Base-by-base conservation (phyloP, 2,113 vertebrate genomes). In the Alosa alosa region DNA sequence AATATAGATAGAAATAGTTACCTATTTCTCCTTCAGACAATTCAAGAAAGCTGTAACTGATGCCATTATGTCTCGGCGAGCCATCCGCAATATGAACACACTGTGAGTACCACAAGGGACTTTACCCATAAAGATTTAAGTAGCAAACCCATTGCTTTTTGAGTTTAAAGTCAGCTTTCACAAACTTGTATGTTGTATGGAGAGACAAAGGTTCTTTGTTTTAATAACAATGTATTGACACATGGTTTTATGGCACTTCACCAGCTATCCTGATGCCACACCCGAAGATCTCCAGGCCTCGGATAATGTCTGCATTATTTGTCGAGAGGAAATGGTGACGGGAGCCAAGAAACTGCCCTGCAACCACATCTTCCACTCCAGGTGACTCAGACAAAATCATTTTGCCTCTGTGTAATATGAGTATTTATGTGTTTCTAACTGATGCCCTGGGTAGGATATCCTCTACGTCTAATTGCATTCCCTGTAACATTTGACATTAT, bases 321-420 rank as follows among this genome's bases (percentile, higher is more conserved):
- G 98, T 91, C 94, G 98, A 0, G 98, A 99, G 89, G 98, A 99
- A 92, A 99, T 99, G 98, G 96, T 99, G 89, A 97, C 96, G 0
- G 97, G 98, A 0, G 98, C 98, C 84, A 99, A 99, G 91, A 97
- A 97, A 20, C 91, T 99, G 60, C 98, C 98, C 0, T 99, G 98
- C 90, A 99, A 98, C 91, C 98, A 99, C 95, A 99, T 99, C 88
- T 99, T 99, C 94, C 98, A 99, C 89, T 98, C 98, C 89, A 99
- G 98, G 98, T 98, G 55, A 15, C 39, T 52, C 18, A 44, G 10
- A 64, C 4, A 22, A 20, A 22, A 46, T 11, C n/a, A 68, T 68
- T 17, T 44, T 52, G 75, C 13, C 4, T 84, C 25, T 31, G 22
- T 68, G 64, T 68, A n/a, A 68, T 64, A 64, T 31, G 60, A 68